phyloP scores from a whole-genome alignment of 2,797 vertebrate species.

The Perodicticus potto region DNA sequence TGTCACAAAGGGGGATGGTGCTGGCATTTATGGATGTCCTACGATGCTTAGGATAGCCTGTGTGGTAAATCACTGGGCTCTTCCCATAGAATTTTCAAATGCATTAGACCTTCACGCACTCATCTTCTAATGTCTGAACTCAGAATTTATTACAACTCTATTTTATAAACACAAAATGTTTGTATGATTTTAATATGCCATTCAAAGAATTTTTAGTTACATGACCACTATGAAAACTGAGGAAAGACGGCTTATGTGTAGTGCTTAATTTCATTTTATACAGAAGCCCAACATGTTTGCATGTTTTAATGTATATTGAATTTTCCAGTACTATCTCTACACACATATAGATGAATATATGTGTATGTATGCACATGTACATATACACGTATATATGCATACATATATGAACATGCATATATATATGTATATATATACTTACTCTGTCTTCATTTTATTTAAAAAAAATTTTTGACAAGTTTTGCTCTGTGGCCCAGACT shows the following conservation, averaged over 20 bases:
- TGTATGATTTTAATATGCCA: not conserved
- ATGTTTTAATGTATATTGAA: conserved; percentile 22
- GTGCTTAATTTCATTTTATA: conserved; percentile 29
- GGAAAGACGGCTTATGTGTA: not conserved
- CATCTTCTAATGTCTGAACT: not conserved
- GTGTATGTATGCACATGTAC: not conserved
- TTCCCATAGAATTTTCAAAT: not conserved
- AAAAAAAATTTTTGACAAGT: too few relatives aligned
- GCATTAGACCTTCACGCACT: not conserved
- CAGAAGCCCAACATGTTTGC: not conserved
- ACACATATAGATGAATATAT: fast-evolving
- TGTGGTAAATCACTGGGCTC: not conserved
- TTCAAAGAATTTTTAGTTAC: not conserved
- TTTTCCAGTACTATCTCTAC: conserved; percentile 8
- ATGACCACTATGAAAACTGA: not conserved
- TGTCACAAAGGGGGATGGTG: not conserved
- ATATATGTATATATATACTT: not conserved
- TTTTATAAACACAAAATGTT: conserved; percentile 18
- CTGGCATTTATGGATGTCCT: not conserved
- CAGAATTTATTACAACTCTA: not conserved
- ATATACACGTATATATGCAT: not conserved
- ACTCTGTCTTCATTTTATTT: not conserved
- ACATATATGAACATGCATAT: not conserved
- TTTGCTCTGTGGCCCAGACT: too few relatives aligned
- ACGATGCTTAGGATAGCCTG: not conserved